Percentiles rank a stretch among this genome's conserved stretches.
These are phyloP conservation scores for Alligator mississippiensis DNA, from an alignment of 2,113 vertebrate species.

Conservation along the genomic window DNA sequence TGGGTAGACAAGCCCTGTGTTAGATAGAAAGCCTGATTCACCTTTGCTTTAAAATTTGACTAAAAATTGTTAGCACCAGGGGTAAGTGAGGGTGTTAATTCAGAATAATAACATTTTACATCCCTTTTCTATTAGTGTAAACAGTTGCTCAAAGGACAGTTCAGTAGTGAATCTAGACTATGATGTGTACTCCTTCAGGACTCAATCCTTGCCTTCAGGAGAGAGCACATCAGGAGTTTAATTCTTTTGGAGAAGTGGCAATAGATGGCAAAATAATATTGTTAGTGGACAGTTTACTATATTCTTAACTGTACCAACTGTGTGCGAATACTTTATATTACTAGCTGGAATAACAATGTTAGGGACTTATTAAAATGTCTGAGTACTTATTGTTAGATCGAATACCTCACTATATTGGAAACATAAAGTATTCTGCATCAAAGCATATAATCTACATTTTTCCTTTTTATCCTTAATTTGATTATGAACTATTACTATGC, in stretches of 20 bases:
- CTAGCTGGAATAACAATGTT: slow-evolving; percentile 69
- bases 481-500: slow-evolving; percentile 83
- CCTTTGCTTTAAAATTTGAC: rapidly evolving
- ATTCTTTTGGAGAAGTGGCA: slow-evolving; percentile 60
- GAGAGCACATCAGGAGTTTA: slow-evolving; percentile 45
- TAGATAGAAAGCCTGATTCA: neutral
- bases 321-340: slow-evolving; percentile 72
- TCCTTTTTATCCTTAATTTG: slow-evolving; percentile 83
- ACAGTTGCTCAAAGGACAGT: neutral
- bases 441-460: slow-evolving; percentile 78
- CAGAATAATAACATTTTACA: neutral
- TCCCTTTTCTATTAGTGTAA: neutral
- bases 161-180: neutral
- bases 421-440: slow-evolving; percentile 83
- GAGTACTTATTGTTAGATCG: slow-evolving; percentile 73
- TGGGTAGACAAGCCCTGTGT: neutral
- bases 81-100: neutral
- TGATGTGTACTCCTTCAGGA: neutral
- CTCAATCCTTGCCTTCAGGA: too few relatives aligned
- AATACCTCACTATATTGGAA: slow-evolving; percentile 78
- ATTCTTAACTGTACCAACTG: slow-evolving; percentile 62
- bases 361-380: slow-evolving; percentile 75
- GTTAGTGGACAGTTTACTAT: slow-evolving; percentile 67
- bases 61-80: rapidly evolving
- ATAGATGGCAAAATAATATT: slow-evolving; percentile 62